phyloP scores from a whole-genome alignment of 2,888 invertebrate species.

The Campoplex nolae region DNA sequence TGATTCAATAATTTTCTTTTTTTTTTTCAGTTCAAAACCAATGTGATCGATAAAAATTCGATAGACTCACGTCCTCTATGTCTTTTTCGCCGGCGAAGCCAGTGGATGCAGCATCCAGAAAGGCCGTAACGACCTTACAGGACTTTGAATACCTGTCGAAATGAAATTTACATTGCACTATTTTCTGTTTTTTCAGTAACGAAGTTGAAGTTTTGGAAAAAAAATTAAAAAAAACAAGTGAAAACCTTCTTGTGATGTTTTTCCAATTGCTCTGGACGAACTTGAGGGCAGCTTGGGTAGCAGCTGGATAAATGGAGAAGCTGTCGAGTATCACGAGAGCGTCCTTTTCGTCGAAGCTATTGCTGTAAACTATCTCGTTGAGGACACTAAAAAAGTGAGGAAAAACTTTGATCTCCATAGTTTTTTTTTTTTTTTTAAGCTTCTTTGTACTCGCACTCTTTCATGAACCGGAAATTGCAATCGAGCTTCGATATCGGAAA shows the following conservation, averaged over 20 bases:
- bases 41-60: not conserved
- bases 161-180: slow-evolving; percentile 24
- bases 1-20: not conserved
- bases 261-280: slow-evolving; percentile 79
- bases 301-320: slow-evolving; percentile 78
- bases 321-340: slow-evolving; percentile 75
- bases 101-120: slow-evolving; percentile 76
- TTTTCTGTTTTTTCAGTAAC: not conserved
- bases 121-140: slow-evolving; percentile 75
- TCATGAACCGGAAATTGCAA: slow-evolving; percentile 60
- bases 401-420: slow-evolving; percentile 29
- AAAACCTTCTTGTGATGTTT: slow-evolving; percentile 75
- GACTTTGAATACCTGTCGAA: slow-evolving; percentile 75
- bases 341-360: slow-evolving; percentile 74
- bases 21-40: not conserved
- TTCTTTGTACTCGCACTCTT: slow-evolving; percentile 14
- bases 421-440: slow-evolving; percentile 39
- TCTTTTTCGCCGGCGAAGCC: slow-evolving; percentile 77
- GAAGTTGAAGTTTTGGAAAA: not conserved
- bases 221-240: not conserved
- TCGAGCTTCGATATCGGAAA: slow-evolving; percentile 57
- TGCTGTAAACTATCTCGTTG: slow-evolving; percentile 76
- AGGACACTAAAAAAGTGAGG: slow-evolving; percentile 73
- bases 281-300: slow-evolving; percentile 76
- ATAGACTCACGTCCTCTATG: slow-evolving; percentile 76